Conservation (phyloP, 2,888 invertebrate species). For the Venusia cambrica region DNA sequence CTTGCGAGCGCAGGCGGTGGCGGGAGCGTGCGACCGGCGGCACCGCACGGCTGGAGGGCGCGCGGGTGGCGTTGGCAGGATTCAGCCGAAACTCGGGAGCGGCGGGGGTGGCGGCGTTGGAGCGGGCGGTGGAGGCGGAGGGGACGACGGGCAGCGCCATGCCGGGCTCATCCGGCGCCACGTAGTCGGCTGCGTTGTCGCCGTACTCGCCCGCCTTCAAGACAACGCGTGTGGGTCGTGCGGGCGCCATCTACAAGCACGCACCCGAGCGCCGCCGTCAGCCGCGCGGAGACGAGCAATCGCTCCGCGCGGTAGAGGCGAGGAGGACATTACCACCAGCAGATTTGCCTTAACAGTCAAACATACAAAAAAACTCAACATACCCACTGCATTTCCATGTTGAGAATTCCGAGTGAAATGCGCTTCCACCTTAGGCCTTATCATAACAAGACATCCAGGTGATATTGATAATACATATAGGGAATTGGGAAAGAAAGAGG, state of each 20-base stretch:
- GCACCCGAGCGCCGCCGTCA: constrained; percentile 26
- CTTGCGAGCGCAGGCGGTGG: neutral
- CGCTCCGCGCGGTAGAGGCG: constrained; percentile 1
- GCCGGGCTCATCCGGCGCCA: constrained; percentile 28
- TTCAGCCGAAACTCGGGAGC: too few relatives aligned
- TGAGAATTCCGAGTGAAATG: too few relatives aligned
- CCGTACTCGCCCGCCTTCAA: constrained; percentile 68
- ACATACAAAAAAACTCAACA: too few relatives aligned
- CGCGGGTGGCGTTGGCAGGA: constrained; percentile 2
- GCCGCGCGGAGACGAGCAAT: constrained; percentile 26
- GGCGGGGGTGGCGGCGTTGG: constrained; percentile 9
- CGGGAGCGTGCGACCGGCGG: constrained; percentile 3
- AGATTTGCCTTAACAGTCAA: too few relatives aligned
- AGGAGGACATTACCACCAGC: too few relatives aligned
- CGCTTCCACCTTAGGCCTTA: too few relatives aligned
- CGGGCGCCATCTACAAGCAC: constrained; percentile 35
- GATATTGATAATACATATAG: too few relatives aligned
- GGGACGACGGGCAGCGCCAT: constrained; percentile 6
- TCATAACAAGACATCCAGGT: too few relatives aligned
- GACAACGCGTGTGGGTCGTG: constrained; percentile 39
- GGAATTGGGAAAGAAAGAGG: too few relatives aligned
- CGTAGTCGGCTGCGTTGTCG: constrained; percentile 61
- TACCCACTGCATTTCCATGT: too few relatives aligned
- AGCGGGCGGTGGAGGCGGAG: constrained; percentile 9
- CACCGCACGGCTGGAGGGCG: neutral